Evolutionary conservation across 2,113 vertebrate species (phyloP).

Genomic region (Antigone vipio): DNA sequence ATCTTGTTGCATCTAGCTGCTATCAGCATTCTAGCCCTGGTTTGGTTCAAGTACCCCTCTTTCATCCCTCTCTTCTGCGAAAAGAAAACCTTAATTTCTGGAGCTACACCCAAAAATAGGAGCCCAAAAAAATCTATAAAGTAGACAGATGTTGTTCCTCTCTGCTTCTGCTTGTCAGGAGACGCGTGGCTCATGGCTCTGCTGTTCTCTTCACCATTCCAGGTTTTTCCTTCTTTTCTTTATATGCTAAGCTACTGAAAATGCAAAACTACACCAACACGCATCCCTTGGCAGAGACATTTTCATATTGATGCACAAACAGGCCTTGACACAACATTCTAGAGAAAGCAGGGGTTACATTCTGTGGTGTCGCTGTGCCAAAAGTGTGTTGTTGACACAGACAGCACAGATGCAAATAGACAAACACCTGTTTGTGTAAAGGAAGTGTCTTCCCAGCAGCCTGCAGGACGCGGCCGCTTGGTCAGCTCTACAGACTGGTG

Average conservation of each 20-base stretch:
- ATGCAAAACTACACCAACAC: neutral
- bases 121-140: neutral
- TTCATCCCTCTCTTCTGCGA: neutral
- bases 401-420: neutral
- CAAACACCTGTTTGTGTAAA: neutral
- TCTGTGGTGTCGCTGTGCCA: neutral
- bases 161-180: neutral
- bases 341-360: neutral
- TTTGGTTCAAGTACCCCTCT: neutral
- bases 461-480: neutral
- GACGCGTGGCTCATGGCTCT: rapidly evolving
- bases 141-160: neutral
- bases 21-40: neutral
- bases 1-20: neutral
- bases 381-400: neutral
- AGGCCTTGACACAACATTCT: neutral
- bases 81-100: neutral
- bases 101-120: neutral
- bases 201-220: neutral
- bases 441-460: neutral
- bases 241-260: neutral
- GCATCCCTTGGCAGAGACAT: neutral
- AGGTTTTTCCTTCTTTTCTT: neutral
- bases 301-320: neutral
- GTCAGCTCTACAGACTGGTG: neutral